Evolutionary conservation across 1,140 invertebrate genomes (phyloP).

Genomic region (Rhopalosiphum padi): DNA sequence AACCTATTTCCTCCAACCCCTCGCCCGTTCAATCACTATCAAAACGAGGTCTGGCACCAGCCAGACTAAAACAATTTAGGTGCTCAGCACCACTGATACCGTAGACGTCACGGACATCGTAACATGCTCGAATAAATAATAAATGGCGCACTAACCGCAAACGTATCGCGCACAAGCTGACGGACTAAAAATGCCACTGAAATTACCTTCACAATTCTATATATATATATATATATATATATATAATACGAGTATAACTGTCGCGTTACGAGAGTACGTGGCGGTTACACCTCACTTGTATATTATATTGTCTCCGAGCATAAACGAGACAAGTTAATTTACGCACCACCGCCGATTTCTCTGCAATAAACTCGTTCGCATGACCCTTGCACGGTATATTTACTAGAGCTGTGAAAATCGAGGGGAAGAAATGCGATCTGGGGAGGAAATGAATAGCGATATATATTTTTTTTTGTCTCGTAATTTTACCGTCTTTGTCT

Average conservation of each 20-base stretch:
- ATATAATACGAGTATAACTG: background rate
- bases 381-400: background rate
- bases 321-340: constrained; percentile 47
- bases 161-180: background rate
- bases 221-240: background rate
- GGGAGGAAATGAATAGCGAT: constrained; percentile 2
- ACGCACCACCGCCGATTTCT: constrained; percentile 1
- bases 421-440: background rate
- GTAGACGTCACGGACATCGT: background rate
- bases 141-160: background rate
- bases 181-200: background rate
- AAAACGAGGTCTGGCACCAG: background rate
- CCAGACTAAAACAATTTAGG: background rate
- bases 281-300: background rate
- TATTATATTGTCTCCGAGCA: constrained; percentile 2
- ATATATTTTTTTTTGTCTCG: too few species aligned
- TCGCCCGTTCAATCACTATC: background rate
- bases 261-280: background rate
- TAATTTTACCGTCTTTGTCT: background rate
- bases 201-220: background rate
- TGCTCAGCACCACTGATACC: background rate
- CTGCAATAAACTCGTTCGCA: background rate
- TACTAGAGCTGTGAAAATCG: background rate
- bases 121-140: background rate
- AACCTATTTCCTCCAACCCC: background rate